Base-by-base conservation (phyloP, 2,797 vertebrate genomes). In the Etheostoma nigrum region DNA sequence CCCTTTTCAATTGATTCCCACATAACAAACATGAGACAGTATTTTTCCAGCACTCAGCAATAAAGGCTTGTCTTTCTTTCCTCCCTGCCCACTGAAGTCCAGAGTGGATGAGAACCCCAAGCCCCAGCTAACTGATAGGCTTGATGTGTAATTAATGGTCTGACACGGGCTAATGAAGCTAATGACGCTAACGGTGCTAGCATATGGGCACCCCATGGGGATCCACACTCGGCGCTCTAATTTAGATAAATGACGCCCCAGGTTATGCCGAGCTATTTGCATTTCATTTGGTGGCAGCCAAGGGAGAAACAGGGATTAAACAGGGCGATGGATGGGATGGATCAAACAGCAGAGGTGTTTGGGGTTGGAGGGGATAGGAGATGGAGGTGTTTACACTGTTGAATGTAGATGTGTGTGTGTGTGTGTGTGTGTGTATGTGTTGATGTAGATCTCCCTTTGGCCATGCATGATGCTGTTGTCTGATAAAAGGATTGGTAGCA, bases 221-320 rank as follows among this genome's bases (percentile, higher is more conserved):
- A 93, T 93, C 82, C 72, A 78, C 83, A 87, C 87, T 89, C 72
- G 11, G 72, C 81, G 36, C 84, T 90, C 89, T 93, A 94, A 93
- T 92, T 94, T 93, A 94, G 94, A 94, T 94, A 94, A 94, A 94
- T 90, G 91, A 89, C 25, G 82, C 88, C 91, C 85, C 82, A 82
- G 89, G 94, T 93, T 89, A 87, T 81, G 87, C 83, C 12, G 87
- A 69, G 77, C 81, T 92, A 92, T 95, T 94, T 93, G 91, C 90
- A 92, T 94, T 93, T 92, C 78, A 92, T 94, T 93, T 90, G 70
- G 86, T 79, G 78, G 70, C 86, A 79, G 85, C 89, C 83, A 70
- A 49, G 79, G 72, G 81, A 76, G 84, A 85, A 79, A 66, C 25
- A 18, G 80, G 91, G 81, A 92, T 93, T 90, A 91, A 91, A 90